Percentiles rank a stretch among this genome's conserved stretches.
Evolutionary conservation across 2,797 vertebrate species (phyloP).

Genomic region (Bradypodion pumilum): DNA sequence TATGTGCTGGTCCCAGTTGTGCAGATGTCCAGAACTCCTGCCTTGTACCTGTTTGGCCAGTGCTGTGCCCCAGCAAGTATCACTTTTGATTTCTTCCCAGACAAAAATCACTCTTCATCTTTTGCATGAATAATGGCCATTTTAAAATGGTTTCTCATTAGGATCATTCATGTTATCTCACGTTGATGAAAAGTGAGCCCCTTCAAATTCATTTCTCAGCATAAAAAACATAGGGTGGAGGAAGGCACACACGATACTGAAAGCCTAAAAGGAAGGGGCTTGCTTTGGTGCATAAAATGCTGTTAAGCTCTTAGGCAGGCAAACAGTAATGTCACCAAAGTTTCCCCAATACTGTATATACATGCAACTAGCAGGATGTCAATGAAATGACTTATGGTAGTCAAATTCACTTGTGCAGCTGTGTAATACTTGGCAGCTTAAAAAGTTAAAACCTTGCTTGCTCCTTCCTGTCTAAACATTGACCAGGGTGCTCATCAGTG

Average conservation of each 20-base stretch:
- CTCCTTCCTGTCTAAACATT: slow-evolving; percentile 56
- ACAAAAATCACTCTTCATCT: neutral
- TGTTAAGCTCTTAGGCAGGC: neutral
- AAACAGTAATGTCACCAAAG: slow-evolving; percentile 27
- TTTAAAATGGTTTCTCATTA: neutral
- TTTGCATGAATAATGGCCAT: neutral
- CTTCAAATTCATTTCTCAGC: neutral
- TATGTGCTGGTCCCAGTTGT: neutral
- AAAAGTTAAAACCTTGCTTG: slow-evolving; percentile 37
- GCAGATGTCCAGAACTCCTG: neutral
- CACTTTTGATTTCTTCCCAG: neutral
- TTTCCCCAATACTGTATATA: neutral
- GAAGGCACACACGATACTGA: neutral
- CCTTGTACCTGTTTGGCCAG: neutral
- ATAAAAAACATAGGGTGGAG: neutral
- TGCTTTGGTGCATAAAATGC: neutral
- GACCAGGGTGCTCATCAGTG: slow-evolving; percentile 35
- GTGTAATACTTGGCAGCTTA: slow-evolving; percentile 9
- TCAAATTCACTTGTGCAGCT: slow-evolving; percentile 31
- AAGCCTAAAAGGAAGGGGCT: neutral
- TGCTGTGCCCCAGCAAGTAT: neutral
- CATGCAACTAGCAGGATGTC: slow-evolving; percentile 33
- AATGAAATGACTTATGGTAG: slow-evolving; percentile 41
- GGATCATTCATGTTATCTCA: neutral
- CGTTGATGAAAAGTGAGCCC: neutral